These are phyloP conservation scores for Thunnus maccoyii DNA, from an alignment of 2,113 vertebrate species.

Conservation along the genomic window DNA sequence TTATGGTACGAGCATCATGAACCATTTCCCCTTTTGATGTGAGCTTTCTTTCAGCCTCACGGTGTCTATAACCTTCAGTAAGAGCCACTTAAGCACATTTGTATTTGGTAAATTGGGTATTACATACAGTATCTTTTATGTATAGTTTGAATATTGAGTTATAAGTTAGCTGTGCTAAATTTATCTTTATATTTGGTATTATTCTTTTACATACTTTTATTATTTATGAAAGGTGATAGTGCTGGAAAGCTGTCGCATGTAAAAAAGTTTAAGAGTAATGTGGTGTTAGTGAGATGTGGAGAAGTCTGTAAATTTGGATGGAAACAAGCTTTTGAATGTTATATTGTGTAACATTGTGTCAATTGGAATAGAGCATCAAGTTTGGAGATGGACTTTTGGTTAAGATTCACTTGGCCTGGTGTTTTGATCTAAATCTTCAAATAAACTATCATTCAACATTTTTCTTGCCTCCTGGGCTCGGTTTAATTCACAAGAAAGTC, in stretches of 20 bases:
- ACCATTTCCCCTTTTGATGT: conserved; percentile 36
- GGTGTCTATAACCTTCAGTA: neutral
- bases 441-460: neutral
- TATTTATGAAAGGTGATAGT: neutral
- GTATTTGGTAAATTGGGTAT: neutral
- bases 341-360: neutral
- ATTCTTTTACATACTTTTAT: neutral
- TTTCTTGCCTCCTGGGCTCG: neutral
- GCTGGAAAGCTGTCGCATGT: neutral
- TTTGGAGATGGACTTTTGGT: neutral
- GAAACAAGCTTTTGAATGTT: neutral
- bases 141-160: neutral
- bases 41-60: conserved; percentile 21
- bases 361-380: neutral
- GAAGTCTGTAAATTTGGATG: neutral
- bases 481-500: conserved; percentile 18
- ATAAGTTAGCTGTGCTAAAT: neutral
- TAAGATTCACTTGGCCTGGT: neutral
- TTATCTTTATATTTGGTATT: neutral
- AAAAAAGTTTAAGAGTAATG: neutral
- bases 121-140: neutral
- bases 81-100: conserved; percentile 34
- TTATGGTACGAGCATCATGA: conserved; percentile 52
- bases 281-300: neutral
- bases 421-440: conserved; percentile 13